Percentiles rank a stretch among this genome's conserved stretches.
phyloP scores from a whole-genome alignment of 2,888 invertebrate species.

The Andrena camellia region DNA sequence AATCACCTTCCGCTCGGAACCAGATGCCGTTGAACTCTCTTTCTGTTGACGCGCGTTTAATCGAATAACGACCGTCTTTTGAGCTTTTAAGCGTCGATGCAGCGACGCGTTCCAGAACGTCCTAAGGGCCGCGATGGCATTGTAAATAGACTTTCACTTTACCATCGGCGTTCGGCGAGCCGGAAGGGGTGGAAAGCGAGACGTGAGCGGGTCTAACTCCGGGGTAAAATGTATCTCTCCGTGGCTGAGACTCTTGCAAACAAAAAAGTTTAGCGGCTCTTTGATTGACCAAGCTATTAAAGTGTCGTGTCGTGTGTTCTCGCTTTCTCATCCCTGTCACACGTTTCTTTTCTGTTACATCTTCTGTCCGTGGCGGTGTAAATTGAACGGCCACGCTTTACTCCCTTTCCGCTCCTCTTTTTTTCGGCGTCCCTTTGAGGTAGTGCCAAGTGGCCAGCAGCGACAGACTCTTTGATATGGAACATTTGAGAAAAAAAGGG shows the following conservation, averaged over 20 bases:
- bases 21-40: not conserved
- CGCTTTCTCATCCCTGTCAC: not conserved
- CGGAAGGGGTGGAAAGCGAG: constrained; percentile 24
- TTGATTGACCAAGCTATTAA: constrained; percentile 35
- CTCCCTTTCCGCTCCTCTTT: not conserved
- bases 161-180: not conserved
- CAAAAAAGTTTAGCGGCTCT: constrained; percentile 9
- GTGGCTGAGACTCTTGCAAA: not conserved
- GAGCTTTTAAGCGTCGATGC: constrained; percentile 5
- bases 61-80: not conserved
- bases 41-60: constrained; percentile 15
- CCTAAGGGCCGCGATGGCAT: constrained; percentile 18
- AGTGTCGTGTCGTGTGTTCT: constrained; percentile 2
- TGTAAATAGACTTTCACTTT: constrained; percentile 36
- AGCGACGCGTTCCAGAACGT: constrained; percentile 6
- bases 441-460: constrained; percentile 20
- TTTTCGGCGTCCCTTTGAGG: constrained; percentile 12
- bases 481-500: not conserved
- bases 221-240: constrained; percentile 1
- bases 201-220: not conserved
- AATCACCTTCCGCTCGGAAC: not conserved
- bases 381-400: not conserved
- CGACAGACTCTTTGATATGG: not conserved
- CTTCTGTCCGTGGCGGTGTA: not conserved
- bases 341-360: constrained; percentile 3